A percentile compares a stretch with the other conserved stretches of the same genome.
These are phyloP conservation scores for Epirrita christyi DNA, from an alignment of 2,888 invertebrate genomes.

Conservation along the genomic window DNA sequence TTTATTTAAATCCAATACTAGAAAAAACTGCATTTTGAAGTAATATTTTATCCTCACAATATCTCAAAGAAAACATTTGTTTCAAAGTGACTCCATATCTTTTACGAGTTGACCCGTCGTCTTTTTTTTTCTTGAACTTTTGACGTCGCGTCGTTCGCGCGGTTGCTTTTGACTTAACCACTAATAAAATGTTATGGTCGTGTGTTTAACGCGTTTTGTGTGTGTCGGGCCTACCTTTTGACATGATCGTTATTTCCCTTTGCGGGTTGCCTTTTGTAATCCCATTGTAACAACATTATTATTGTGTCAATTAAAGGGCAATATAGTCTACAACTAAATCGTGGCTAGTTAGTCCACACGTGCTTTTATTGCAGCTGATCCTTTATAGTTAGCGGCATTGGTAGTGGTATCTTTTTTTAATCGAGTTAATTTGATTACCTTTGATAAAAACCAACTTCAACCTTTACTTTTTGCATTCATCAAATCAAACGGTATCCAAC, in stretches of 20 bases:
- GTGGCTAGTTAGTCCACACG: slow-evolving; percentile 63
- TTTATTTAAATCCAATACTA: not conserved
- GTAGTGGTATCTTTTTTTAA: slow-evolving; percentile 27
- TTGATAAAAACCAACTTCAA: not conserved
- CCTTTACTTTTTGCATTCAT: slow-evolving; percentile 7
- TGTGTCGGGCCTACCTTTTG: slow-evolving; percentile 82
- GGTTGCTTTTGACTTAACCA: slow-evolving; percentile 82
- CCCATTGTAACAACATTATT: slow-evolving; percentile 78
- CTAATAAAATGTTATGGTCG: slow-evolving; percentile 85
- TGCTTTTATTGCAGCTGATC: slow-evolving; percentile 34
- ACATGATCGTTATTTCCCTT: slow-evolving; percentile 82
- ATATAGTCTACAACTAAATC: slow-evolving; percentile 72
- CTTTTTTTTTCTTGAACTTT: slow-evolving; percentile 80
- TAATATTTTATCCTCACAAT: slow-evolving; percentile 44
- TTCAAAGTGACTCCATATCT: slow-evolving; percentile 75
- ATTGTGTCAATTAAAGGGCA: slow-evolving; percentile 79
- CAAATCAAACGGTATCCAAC: slow-evolving; percentile 25
- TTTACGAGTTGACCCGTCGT: slow-evolving; percentile 81
- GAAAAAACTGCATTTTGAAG: slow-evolving; percentile 33
- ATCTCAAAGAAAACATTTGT: slow-evolving; percentile 65
- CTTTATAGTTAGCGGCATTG: slow-evolving; percentile 26
- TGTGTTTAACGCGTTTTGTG: slow-evolving; percentile 83
- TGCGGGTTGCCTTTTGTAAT: slow-evolving; percentile 79
- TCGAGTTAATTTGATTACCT: slow-evolving; percentile 15
- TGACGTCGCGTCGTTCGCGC: slow-evolving; percentile 79